Percentiles rank a stretch among this genome's conserved stretches.
Evolutionary conservation across 1,140 invertebrate species (phyloP).

Genomic region (Capitella teleta): DNA sequence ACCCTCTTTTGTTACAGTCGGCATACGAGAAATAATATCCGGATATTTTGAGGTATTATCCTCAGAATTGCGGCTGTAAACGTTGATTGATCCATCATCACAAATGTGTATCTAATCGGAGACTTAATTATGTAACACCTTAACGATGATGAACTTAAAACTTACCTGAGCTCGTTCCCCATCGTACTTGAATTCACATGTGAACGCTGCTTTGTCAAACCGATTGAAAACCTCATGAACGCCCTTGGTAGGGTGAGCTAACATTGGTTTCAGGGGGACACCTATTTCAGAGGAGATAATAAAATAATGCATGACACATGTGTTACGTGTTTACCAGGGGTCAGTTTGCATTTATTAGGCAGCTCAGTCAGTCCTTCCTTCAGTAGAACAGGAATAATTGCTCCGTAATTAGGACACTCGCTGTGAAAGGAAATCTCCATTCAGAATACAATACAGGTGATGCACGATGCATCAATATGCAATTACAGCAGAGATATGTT

Average conservation of each 20-base stretch:
- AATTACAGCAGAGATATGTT: no score
- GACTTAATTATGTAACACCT: background rate
- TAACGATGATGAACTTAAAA: background rate
- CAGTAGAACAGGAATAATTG: conserved; percentile 69
- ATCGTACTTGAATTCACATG: conserved; percentile 99
- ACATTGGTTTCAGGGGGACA: conserved; percentile 94
- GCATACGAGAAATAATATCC: conserved; percentile 68
- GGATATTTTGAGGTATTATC: conserved; percentile 97
- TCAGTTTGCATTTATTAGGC: conserved; percentile 71
- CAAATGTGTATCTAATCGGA: conserved; percentile 44
- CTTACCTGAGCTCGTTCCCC: conserved; percentile 90
- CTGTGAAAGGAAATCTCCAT: conserved; percentile 42
- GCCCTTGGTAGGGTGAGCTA: conserved; percentile 94
- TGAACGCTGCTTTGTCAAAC: conserved; percentile 86
- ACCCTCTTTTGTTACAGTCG: conserved; percentile 33
- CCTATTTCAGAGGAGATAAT: conserved; percentile 23
- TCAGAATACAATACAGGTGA: no score
- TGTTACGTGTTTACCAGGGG: conserved; percentile 53
- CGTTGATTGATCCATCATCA: conserved; percentile 51
- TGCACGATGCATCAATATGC: no score
- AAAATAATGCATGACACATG: background rate
- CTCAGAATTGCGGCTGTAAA: conserved; percentile 96
- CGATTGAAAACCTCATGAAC: conserved; percentile 71
- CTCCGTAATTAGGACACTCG: conserved; percentile 92
- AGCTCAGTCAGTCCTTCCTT: conserved; percentile 68